Evolutionary conservation across 2,888 invertebrate genomes (phyloP), one percentile per base, ranked within the genome.

Genomic region (Polyommatus iphigenia): DNA sequence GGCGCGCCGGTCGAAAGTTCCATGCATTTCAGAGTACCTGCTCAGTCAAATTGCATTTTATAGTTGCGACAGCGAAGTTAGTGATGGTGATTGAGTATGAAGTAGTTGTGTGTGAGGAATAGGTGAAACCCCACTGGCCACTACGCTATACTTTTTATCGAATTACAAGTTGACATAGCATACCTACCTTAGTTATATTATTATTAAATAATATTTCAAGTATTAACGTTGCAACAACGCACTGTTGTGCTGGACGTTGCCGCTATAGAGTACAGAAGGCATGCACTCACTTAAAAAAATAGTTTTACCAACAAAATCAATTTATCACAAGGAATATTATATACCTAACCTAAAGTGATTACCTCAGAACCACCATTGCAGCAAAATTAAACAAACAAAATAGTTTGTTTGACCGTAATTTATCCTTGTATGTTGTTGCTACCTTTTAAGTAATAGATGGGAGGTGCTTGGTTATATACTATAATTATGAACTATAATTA

Each of bases 301-400:
- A 13, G 15, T 10, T 50, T 50, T 50, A 50, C 50, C 13, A 50
- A 50, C 13, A 57, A n/a, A 57, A n/a, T 13, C 18, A 57, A 57
- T 57, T 18, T 57, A 57, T 4, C 6, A 18, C 57, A 57, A 57
- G 13, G 57, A n/a, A 6, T n/a, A n/a, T n/a, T n/a, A n/a, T n/a
- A n/a, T 57, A 57, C 7, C 6, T 57, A 57, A 57, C n/a, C 6
- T 57, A 5, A n/a, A 57, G 6, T 57, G 57, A 57, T 57, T 57
- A 57, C 5, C 50, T 15, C 15, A 50, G 3, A 50, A 50, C 50
- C 50, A 50, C 50, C 50, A 50, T 59, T 59, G 24, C 20, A 59
- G 59, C 59, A 20, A 20, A 59, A 59, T 59, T 98, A 90, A 2
- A 3, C 20, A 36, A 71, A 36, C 10, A 36, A 71, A 71, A 71